Evolutionary conservation across 2,797 vertebrate species (phyloP), one percentile per base, ranked within the genome.

Genomic region (Tadarida brasiliensis): DNA sequence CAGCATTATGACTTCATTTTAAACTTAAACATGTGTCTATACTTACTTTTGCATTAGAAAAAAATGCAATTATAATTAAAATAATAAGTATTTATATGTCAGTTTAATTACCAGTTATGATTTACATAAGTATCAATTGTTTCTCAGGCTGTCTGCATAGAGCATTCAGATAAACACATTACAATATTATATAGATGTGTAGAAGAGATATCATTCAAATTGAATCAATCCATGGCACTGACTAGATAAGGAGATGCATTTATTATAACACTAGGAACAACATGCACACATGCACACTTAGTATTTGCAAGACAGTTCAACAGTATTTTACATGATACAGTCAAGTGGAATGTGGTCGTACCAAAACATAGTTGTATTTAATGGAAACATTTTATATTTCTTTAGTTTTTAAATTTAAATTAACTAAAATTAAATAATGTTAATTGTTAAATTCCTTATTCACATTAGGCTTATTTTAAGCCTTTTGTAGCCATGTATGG

Each of bases 391-490:
- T 57, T 49, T 92, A 19, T 68, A 63, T 16, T 77, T 91, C 15
- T 83, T 67, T 4, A 54, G 9, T 85, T 84, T 87, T 85, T 71
- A 70, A 70, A 70, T 87, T 82, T 91, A 76, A 51, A 65, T 82
- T 35, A 74, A 81, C 65, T 92, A 65, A 51, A 95, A 22, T 78
- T 71, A 78, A 91, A 59, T 71, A 73, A 67, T 83, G 56, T 51
- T 88, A 77, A 87, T 91, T 63, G n/a, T 68, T 73, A 91, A 86
- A 49, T 68, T 86, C 6, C 73, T 95, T 10, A 67, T 90, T 78
- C n/a, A 3, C 11, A 76, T 35, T 77, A 17, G n/a, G 30, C n/a
- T 26, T 56, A 56, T 92, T 80, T 71, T 19, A 95, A 56, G 49
- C 20, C 30, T 33, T 92, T 30, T 70, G 11, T 65, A 65, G 33